Conservation (phyloP, 2,797 vertebrate species). For the Mormyrus proboscirostris region DNA sequence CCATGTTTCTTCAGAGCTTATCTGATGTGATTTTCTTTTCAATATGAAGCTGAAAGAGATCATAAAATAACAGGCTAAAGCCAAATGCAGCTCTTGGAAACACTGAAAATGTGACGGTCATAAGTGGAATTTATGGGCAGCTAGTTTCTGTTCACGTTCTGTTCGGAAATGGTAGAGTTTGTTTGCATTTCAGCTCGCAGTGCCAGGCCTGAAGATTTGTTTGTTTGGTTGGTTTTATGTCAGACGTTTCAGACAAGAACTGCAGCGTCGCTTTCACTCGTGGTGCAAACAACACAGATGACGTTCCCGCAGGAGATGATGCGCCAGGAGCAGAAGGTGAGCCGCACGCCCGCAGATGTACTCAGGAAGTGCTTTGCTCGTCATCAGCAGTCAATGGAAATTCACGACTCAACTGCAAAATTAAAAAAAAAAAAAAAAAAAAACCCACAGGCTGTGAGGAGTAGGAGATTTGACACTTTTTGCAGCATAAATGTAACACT, state of each 20-base stretch:
- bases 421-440: not conserved
- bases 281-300: not conserved
- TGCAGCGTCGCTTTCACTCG: constrained; percentile 37
- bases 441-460: not conserved
- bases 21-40: not conserved
- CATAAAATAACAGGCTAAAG: not conserved
- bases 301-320: fast-evolving
- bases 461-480: not conserved
- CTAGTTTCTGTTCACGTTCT: not conserved
- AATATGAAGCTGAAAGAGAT: not conserved
- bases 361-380: not conserved
- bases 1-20: not conserved
- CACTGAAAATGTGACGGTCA: not conserved
- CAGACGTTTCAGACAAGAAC: constrained; percentile 38
- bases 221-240: constrained; percentile 15
- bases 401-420: not conserved
- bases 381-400: not conserved
- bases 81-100: not conserved
- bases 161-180: not conserved
- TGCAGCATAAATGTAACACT: not conserved
- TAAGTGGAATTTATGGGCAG: not conserved
- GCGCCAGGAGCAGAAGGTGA: not conserved
- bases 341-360: not conserved
- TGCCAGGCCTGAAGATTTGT: not conserved
- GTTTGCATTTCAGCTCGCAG: not conserved